phyloP scores from a whole-genome alignment of 2,888 invertebrate species.

The Drosophila meridionalis region DNA sequence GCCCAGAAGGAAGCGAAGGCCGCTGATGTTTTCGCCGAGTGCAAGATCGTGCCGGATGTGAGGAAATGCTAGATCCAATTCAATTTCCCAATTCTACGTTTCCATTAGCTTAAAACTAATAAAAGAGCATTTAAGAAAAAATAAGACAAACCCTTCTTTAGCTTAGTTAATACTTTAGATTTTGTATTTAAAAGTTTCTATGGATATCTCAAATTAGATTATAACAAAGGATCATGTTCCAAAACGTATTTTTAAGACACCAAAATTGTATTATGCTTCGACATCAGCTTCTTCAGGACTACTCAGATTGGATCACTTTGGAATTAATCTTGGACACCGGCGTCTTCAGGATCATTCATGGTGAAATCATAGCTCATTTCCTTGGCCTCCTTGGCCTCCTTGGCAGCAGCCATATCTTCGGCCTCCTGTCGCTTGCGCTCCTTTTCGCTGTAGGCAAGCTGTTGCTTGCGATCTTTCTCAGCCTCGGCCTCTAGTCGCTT shows the following conservation, averaged over 20 bases:
- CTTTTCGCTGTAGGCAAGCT: not conserved
- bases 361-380: not conserved
- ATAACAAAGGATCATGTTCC: constrained; percentile 11
- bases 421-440: constrained; percentile 9
- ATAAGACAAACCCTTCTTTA: not conserved
- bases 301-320: not conserved
- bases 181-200: not conserved
- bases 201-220: not conserved
- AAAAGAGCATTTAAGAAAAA: constrained; percentile 13
- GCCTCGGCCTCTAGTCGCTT: constrained; percentile 9
- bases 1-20: constrained; percentile 72
- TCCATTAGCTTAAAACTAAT: not conserved
- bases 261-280: constrained; percentile 7
- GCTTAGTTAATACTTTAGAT: not conserved
- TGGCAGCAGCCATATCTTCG: not conserved
- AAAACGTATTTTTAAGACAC: constrained; percentile 5
- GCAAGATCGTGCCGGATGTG: constrained; percentile 72
- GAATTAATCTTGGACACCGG: not conserved
- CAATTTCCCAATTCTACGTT: not conserved
- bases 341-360: not conserved
- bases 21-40: constrained; percentile 60
- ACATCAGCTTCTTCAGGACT: not conserved
- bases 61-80: constrained; percentile 69
- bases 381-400: not conserved
- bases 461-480: not conserved